Evolutionary conservation across 2,888 invertebrate genomes (phyloP).

Genomic region (Clunio marinus): DNA sequence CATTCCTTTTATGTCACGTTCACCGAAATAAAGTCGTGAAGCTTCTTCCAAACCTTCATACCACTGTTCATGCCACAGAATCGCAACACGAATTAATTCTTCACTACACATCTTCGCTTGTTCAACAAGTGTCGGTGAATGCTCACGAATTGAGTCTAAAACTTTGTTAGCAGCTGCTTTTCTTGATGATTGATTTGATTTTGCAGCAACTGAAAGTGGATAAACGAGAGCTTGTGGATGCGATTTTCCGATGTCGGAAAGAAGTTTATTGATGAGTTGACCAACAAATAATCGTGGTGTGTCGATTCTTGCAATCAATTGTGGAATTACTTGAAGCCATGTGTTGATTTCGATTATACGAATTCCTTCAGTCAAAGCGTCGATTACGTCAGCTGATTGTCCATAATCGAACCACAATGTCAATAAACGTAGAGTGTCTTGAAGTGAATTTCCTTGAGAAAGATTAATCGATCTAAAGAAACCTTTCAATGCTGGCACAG

Average conservation of each 20-base stretch:
- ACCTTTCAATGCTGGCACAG: slow-evolving; percentile 90
- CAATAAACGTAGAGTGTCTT: slow-evolving; percentile 90
- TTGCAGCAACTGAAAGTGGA: slow-evolving; percentile 94
- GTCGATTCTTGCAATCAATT: slow-evolving; percentile 96
- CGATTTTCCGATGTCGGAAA: slow-evolving; percentile 95
- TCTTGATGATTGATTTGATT: slow-evolving; percentile 80
- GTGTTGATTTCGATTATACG: slow-evolving; percentile 93
- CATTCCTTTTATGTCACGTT: slow-evolving; percentile 94
- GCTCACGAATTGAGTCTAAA: slow-evolving; percentile 91
- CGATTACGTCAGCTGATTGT: slow-evolving; percentile 87
- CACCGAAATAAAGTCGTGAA: slow-evolving; percentile 90
- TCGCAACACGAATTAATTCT: slow-evolving; percentile 94
- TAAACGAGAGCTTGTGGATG: slow-evolving; percentile 98
- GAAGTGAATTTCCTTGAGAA: slow-evolving; percentile 87
- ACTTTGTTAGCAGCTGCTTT: slow-evolving; percentile 92
- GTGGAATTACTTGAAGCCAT: slow-evolving; percentile 99
- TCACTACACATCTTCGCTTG: slow-evolving; percentile 96
- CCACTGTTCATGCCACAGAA: slow-evolving; percentile 99
- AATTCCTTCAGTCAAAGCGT: slow-evolving; percentile 88
- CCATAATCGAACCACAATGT: slow-evolving; percentile 99
- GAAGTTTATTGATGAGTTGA: slow-evolving; percentile 82
- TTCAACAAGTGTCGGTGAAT: slow-evolving; percentile 84
- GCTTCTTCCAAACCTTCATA: slow-evolving; percentile 97
- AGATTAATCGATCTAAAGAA: slow-evolving; percentile 94
- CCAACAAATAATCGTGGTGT: slow-evolving; percentile 85